Base-by-base conservation (phyloP, 2,888 invertebrate genomes). In the Tortrix viridana region DNA sequence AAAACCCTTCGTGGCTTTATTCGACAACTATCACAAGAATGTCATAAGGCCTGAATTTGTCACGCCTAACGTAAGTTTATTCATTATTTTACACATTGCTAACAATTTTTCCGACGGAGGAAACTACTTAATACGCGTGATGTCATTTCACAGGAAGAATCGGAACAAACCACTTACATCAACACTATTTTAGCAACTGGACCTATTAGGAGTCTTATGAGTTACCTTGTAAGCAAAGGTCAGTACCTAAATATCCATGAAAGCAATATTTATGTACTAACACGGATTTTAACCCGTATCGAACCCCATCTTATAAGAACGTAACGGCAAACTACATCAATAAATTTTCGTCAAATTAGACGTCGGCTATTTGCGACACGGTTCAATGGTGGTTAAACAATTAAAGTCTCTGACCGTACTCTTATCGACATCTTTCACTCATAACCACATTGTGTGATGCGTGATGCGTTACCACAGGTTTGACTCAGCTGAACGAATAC, bases 21-120 rank as follows among this genome's bases (percentile, higher is more conserved):
- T 95, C 82, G 95, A 97, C 81, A 97, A 97, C 84, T 97, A 97
- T 85, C 94, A 96, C 73, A 92, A 95, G 65, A 93, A 95, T 70
- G 93, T 94, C 16, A 93, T 93, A 56, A 90, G 93, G 52, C 93
- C 94, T 61, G 97, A 97, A 84, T 93, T 94, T 70, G 93, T 94
- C 55, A 95, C 95, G 38, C 89, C 94, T 7, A 87, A 79, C 73
- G 92, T 91, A 68, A 89, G 91, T 86, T 69, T 22, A 18, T 23
- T 16, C 18, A 20, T 23, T 12, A n/a, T 9, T 47, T 23, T 38
- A 54, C 41, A 38, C 18, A 9, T 44, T 19, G 44, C 18, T 46
- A 12, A 32, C 26, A 32, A 32, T 38, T 0, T 69, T 72, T 67
- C 71, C 67, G 61, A 58, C 62, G 60, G 55, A 69, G 70, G 74